Evolutionary conservation across 2,797 vertebrate species (phyloP).

Genomic region (Lithobates pipiens): DNA sequence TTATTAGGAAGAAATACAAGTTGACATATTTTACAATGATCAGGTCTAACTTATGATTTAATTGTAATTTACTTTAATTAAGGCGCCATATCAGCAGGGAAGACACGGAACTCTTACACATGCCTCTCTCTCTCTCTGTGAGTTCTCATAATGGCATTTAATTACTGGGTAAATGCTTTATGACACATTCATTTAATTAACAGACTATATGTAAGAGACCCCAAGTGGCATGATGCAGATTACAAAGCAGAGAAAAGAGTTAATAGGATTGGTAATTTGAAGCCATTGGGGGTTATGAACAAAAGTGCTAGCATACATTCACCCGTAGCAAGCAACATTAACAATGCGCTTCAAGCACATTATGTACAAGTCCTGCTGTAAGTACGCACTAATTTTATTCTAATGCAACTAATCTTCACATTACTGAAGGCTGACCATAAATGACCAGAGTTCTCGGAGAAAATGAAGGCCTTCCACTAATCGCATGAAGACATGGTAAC

Average conservation of each 20-base stretch:
- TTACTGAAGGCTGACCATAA: background rate
- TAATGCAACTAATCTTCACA: background rate
- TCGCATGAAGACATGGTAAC: too few relatives aligned
- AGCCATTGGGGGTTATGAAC: background rate
- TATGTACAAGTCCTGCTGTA: background rate
- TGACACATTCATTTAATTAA: constrained; percentile 46
- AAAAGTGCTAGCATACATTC: background rate
- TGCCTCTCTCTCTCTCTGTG: constrained; percentile 36
- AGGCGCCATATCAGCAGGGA: constrained; percentile 29
- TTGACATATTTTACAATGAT: constrained; percentile 54
- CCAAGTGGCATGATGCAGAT: constrained; percentile 6
- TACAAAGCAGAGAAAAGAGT: background rate
- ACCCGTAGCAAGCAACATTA: background rate
- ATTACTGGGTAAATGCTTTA: constrained; percentile 48
- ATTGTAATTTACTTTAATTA: constrained; percentile 56
- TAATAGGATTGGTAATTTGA: background rate
- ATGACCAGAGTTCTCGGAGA: too few relatives aligned
- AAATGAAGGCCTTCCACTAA: too few relatives aligned
- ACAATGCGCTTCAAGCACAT: background rate
- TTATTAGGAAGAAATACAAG: constrained; percentile 47
- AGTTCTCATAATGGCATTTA: constrained; percentile 48
- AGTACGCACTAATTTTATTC: background rate
- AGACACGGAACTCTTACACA: constrained; percentile 32
- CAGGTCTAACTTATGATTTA: constrained; percentile 51
- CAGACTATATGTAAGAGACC: constrained; percentile 35